Evolutionary conservation across 2,888 invertebrate genomes (phyloP).

Genomic region (Spicauda simplicius): DNA sequence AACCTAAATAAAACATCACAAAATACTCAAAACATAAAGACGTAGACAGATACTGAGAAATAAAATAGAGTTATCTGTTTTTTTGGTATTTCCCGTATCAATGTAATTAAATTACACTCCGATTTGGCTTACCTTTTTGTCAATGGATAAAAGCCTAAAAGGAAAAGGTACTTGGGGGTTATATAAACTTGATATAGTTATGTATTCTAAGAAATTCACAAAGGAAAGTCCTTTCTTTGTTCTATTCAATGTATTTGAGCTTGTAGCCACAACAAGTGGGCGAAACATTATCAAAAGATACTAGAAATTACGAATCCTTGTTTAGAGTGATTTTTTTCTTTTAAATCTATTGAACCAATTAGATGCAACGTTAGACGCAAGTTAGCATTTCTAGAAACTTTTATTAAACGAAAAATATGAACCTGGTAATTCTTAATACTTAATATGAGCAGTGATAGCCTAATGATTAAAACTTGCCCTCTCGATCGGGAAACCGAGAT

Average conservation of each 20-base stretch:
- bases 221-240: neutral
- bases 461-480: too few species aligned
- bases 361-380: too few species aligned
- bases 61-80: neutral
- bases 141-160: neutral
- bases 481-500: too few species aligned
- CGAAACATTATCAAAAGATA: constrained; percentile 14
- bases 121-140: neutral
- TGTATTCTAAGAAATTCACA: neutral
- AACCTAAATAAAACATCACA: too few species aligned
- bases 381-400: neutral
- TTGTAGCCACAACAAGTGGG: constrained; percentile 1
- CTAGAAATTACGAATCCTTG: constrained; percentile 16
- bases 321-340: constrained; percentile 3
- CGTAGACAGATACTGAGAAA: neutral
- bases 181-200: neutral
- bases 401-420: too few species aligned
- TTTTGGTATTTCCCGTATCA: neutral
- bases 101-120: neutral
- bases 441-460: too few species aligned
- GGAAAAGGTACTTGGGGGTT: neutral
- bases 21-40: too few species aligned
- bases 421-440: too few species aligned
- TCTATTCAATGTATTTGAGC: constrained; percentile 11
- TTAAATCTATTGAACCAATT: neutral